Evolutionary conservation across 2,797 vertebrate genomes (phyloP).

Genomic region (Danio choprae): DNA sequence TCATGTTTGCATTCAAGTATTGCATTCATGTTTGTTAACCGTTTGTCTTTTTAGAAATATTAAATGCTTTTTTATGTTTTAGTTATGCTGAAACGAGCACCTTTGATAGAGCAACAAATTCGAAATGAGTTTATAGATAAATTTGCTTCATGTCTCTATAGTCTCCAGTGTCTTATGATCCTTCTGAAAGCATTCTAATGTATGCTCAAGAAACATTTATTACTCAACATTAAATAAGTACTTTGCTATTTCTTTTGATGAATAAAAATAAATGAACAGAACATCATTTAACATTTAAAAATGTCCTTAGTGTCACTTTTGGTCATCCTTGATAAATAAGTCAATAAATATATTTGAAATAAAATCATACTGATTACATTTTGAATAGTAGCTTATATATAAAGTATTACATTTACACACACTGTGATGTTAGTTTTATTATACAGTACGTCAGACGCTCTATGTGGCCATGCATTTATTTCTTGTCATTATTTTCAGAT

Average conservation of each 20-base stretch:
- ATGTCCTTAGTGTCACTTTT: not conserved
- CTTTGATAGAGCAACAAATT: not conserved
- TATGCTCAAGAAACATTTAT: not conserved
- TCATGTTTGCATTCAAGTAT: too few relatives aligned
- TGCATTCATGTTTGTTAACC: slow-evolving; percentile 10
- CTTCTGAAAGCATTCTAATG: not conserved
- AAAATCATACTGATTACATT: not conserved
- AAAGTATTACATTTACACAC: not conserved
- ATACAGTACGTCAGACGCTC: too few relatives aligned
- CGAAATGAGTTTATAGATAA: not conserved
- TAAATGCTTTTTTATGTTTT: slow-evolving; percentile 9
- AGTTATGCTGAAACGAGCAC: not conserved
- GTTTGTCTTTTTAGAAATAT: not conserved
- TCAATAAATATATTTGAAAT: not conserved
- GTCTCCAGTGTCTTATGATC: not conserved
- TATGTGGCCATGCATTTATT: not conserved
- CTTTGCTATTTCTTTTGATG: not conserved
- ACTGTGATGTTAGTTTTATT: not conserved
- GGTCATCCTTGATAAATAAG: not conserved
- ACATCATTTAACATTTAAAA: not conserved
- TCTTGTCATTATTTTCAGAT: not conserved
- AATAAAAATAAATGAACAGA: not conserved
- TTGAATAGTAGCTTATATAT: not conserved
- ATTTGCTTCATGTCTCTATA: not conserved
- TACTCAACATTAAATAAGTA: not conserved